Conservation (phyloP, 2,797 vertebrate species). For the Gorsachius magnificus region DNA sequence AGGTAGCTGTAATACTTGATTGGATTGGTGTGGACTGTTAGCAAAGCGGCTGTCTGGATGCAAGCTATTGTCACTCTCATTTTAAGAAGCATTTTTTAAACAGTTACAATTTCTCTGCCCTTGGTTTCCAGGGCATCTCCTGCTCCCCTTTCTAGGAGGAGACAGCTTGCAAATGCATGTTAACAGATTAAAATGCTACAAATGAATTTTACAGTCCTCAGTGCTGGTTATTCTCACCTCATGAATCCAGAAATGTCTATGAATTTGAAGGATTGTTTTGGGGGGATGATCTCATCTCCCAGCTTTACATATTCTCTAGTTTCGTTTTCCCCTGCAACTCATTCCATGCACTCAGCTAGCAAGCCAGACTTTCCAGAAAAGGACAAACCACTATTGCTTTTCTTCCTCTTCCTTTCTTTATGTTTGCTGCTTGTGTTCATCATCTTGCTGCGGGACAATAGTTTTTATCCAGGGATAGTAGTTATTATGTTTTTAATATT, state of each 20-base stretch:
- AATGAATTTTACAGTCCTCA: slow-evolving; percentile 69
- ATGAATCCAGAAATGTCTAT: slow-evolving; percentile 72
- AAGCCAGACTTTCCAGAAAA: slow-evolving; percentile 64
- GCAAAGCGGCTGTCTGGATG: background rate
- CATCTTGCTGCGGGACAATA: background rate
- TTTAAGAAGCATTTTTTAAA: background rate
- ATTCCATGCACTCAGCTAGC: slow-evolving; percentile 23
- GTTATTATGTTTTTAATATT: slow-evolving; percentile 5
- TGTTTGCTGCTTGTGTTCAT: slow-evolving; percentile 9
- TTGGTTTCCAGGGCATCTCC: background rate
- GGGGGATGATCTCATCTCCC: slow-evolving; percentile 72
- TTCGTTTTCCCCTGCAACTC: slow-evolving; percentile 58
- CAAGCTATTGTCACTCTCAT: background rate
- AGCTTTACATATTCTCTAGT: slow-evolving; percentile 69
- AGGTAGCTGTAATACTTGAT: background rate
- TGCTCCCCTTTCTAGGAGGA: background rate
- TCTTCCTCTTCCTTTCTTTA: slow-evolving; percentile 13
- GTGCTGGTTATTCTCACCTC: slow-evolving; percentile 67
- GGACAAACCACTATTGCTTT: slow-evolving; percentile 15
- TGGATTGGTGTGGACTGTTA: background rate
- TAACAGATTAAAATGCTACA: slow-evolving; percentile 55
- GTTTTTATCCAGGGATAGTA: background rate
- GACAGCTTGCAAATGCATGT: slow-evolving; percentile 49
- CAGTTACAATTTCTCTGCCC: background rate
- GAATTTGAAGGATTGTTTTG: slow-evolving; percentile 64